Evolutionary conservation across 2,888 invertebrate genomes (phyloP), one percentile per base, ranked within the genome.

Genomic region (Hartigia nigra): DNA sequence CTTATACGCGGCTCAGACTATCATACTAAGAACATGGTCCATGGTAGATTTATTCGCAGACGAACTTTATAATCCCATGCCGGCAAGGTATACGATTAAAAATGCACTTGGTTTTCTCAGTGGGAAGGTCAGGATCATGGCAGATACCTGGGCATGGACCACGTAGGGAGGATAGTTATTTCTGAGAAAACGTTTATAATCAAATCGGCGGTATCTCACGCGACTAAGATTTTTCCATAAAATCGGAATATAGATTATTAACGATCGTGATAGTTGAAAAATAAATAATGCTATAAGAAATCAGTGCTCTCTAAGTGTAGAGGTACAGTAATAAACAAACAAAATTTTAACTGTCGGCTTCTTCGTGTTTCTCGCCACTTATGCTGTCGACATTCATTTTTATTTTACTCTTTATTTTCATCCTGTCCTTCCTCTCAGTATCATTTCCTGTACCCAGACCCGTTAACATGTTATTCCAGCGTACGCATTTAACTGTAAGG

Each of bases 21-120:
- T 9, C 55, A 55, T 55, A 55, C 55, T 23, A 55, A 55, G 23
- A 55, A 55, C 55, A 55, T 23, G 55, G 55, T 55, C 55, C 55
- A 23, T 55, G 55, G 55, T 55, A 55, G 55, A 55, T 55, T 55
- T 55, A 55, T 55, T 55, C 55, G 55, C 55, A 23, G 9, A 55
- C 55, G 55, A 55, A 55, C 55, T 55, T 55, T 55, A 55, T 55
- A 55, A 55, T 55, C 55, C 55, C 55, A 23, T 55, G 74, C 79
- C 79, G 76, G 75, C 31, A 3, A 81, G 78, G 81, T 78, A 84
- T 82, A 80, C 81, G 83, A 87, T 86, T 86, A 86, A 86, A 84
- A 84, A 86, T 87, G 84, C 82, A 83, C 84, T 85, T 2, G 55
- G 23, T 9, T 55, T 55, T 55, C 55, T 55, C 55, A 55, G 55